Evolutionary conservation across 2,888 invertebrate species (phyloP), one percentile per base, ranked within the genome.

Genomic region (Mythimna ferrago): DNA sequence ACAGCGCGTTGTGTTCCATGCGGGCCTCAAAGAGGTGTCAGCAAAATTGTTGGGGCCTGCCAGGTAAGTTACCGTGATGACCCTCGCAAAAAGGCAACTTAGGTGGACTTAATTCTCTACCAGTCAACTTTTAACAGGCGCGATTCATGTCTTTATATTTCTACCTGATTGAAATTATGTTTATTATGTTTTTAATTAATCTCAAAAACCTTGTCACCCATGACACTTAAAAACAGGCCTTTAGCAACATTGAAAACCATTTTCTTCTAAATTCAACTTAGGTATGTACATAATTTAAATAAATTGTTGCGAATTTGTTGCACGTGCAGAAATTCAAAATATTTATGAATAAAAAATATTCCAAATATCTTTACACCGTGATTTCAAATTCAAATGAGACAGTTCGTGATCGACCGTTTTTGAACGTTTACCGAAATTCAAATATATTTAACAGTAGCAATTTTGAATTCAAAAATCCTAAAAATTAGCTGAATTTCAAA

Each of bases 281-380:
- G 26, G 26, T 26, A 38, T 16, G 58, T 11, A 6, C 66, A 19
- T 14, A 0, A 41, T 78, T 78, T 69, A 66, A 73, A 84, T 44
- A 66, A 67, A 84, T 80, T 76, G 54, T 57, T 26, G 72, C 21
- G 48, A 80, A 81, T 74, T 82, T 58, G n/a, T 41, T 75, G 66
- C 76, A 76, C 80, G 80, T 82, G 80, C 65, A 85, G 65, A 79
- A 65, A 76, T 81, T 51, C n/a, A 66, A 73, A 75, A 77, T 68
- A 81, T 81, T 78, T 65, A 68, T 65, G 35, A 81, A 86, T 80
- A 76, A 19, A 51, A 53, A 53, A 75, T 80, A 61, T 26, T 48
- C 87, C 88, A 89, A 10, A 84, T 88, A 86, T 82, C 89, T 86
- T 78, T 91, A 92, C 87, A 86, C 87, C 93, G 91, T 92, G 93